A percentile compares a stretch with the other conserved stretches of the same genome.
These are phyloP conservation scores for Epiblema foenella DNA, from an alignment of 2,888 invertebrate species.

Conservation along the genomic window DNA sequence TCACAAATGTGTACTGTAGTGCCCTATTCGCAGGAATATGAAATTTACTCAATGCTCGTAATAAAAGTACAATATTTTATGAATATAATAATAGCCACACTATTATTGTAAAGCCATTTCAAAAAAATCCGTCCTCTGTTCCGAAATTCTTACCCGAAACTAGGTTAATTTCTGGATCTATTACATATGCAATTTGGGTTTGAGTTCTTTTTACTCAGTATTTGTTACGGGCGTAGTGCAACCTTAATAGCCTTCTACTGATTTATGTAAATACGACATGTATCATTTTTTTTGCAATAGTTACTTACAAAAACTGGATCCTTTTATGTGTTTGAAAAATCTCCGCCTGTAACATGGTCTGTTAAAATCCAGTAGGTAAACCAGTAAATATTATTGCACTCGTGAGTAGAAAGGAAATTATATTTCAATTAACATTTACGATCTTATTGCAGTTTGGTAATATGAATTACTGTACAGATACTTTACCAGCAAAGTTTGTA, in stretches of 20 bases:
- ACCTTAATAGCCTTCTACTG: neutral
- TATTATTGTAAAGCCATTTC: neutral
- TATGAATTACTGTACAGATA: neutral
- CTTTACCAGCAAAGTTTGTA: conserved; percentile 2
- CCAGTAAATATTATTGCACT: neutral
- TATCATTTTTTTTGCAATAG: neutral
- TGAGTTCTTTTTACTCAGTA: neutral
- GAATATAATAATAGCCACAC: neutral
- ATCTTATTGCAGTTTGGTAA: neutral
- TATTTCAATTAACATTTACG: neutral
- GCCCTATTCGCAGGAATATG: neutral
- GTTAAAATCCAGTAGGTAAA: neutral
- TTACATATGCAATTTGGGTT: neutral
- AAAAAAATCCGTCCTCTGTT: neutral
- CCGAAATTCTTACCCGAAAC: neutral
- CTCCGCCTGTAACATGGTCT: neutral
- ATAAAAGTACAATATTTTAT: conserved; percentile 12
- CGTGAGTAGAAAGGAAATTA: neutral
- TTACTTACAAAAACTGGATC: neutral
- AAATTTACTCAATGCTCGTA: neutral
- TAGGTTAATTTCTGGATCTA: neutral
- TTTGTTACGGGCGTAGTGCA: neutral
- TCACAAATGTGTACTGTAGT: neutral
- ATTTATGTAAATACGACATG: neutral
- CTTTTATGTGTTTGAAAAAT: neutral